Percentiles rank a stretch among this genome's conserved stretches.
Evolutionary conservation across 1,140 invertebrate species (phyloP).

Genomic region (Drosophila takahashii): DNA sequence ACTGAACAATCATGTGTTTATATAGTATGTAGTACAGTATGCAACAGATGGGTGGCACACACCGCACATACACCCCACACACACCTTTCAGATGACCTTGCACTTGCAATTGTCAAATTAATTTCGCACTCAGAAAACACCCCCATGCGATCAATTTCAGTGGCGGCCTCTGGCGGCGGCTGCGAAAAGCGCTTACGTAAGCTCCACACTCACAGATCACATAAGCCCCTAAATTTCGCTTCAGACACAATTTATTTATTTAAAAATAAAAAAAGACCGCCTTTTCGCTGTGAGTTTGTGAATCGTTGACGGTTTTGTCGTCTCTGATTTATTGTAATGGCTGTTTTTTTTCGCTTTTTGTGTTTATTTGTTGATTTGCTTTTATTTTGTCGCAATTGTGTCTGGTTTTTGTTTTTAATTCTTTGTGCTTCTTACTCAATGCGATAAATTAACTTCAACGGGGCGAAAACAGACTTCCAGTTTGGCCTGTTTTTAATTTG

Average conservation of each 20-base stretch:
- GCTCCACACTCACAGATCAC: too few species aligned
- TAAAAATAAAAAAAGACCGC: constrained; percentile 31
- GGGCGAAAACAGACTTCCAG: constrained; percentile 6
- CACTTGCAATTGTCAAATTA: constrained; percentile 43
- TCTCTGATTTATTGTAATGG: constrained; percentile 54
- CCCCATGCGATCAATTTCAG: constrained; percentile 25
- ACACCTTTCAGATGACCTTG: constrained; percentile 24
- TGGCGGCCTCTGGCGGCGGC: constrained; percentile 39
- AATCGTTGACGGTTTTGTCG: constrained; percentile 8
- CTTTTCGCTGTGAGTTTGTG: constrained; percentile 3
- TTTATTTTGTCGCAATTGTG: constrained; percentile 22
- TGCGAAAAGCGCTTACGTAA: constrained; percentile 44
- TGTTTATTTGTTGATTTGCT: constrained; percentile 6
- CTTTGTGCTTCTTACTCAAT: constrained; percentile 12
- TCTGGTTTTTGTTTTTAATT: constrained; percentile 20
- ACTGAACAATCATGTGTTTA: not conserved
- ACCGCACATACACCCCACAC: constrained; percentile 4
- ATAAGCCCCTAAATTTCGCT: constrained; percentile 32
- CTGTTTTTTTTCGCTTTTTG: constrained; percentile 13
- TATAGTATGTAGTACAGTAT: not conserved
- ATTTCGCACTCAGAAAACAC: constrained; percentile 21
- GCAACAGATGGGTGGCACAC: not conserved
- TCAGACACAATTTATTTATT: constrained; percentile 56
- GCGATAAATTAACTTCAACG: constrained; percentile 4
- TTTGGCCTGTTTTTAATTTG: constrained; percentile 3